These are phyloP conservation scores for Columba livia DNA, from an alignment of 2,113 vertebrate species.

Conservation along the genomic window DNA sequence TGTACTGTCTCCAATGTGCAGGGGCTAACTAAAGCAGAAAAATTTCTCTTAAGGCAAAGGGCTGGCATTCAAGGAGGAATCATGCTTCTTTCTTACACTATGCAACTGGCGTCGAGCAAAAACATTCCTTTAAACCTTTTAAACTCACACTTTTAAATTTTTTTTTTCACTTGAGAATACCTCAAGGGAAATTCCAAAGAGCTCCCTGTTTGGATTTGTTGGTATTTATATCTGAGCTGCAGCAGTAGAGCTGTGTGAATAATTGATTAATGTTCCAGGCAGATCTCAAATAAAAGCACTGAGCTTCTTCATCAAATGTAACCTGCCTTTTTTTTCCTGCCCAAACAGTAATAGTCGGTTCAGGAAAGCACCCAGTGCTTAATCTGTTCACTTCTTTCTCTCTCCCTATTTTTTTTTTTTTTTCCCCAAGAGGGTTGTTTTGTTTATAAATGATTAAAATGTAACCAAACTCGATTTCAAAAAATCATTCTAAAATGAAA, in stretches of 20 bases:
- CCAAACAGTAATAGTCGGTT: background rate
- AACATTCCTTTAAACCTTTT: background rate
- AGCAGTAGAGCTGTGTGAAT: background rate
- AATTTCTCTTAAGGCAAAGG: background rate
- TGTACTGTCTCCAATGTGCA: background rate
- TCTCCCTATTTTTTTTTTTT: no score
- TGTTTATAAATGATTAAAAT: background rate
- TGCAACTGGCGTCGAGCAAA: background rate
- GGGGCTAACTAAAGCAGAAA: background rate
- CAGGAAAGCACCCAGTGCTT: background rate
- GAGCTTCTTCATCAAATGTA: background rate
- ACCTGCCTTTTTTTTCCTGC: background rate
- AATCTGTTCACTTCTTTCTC: background rate
- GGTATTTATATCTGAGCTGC: background rate
- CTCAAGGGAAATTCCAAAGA: slow-evolving; percentile 8
- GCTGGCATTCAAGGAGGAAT: background rate
- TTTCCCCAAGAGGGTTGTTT: background rate
- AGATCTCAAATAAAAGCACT: slow-evolving; percentile 21
- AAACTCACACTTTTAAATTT: background rate
- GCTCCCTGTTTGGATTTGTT: background rate
- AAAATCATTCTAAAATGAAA: background rate
- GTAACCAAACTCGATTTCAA: background rate
- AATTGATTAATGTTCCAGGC: background rate
- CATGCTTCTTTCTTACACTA: background rate
- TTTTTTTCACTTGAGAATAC: background rate